Evolutionary conservation across 2,888 invertebrate genomes (phyloP), one percentile per base, ranked within the genome.

Genomic region (Eupithecia pulchellata): DNA sequence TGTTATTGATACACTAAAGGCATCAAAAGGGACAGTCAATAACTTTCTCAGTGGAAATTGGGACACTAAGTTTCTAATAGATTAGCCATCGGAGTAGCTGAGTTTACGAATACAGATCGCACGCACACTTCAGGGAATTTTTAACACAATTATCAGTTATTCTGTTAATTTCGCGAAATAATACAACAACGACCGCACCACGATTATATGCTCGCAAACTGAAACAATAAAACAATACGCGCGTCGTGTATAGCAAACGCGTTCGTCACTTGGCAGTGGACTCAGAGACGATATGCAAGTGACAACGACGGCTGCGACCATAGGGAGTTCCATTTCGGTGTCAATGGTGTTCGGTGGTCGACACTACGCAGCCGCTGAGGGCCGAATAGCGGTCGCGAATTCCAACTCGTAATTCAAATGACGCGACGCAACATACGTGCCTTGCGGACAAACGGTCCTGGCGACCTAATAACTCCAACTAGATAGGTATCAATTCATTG

Each of bases 321-420:
- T 85, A 88, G 91, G 91, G 92, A 91, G 86, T 79, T 79, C 78
- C 78, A 79, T 89, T 93, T 92, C 81, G 88, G 91, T 93, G 93
- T 91, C 93, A 93, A 61, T 86, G 84, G 86, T 86, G 86, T 85
- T 85, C 86, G 83, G 82, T 86, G 87, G 84, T 82, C 79, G 52
- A 64, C 66, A 70, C 67, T 69, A 58, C 36, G 62, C 42, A 79
- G 65, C 77, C 82, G 84, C 79, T 80, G 85, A 89, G 91, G 91
- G 88, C 91, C 91, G 87, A 89, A 89, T 94, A 94, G 94, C 94
- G 94, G 94, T 91, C 90, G 89, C 92, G 80, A 91, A 94, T 93
- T 92, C 94, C 93, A 89, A 85, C 91, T 92, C 93, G 93, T 93
- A 93, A 92, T 92, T 91, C 90, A 88, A 90, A 90, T 89, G 83